Percentiles rank a stretch among this genome's conserved stretches.
Conservation (phyloP, 2,113 vertebrate species). For the Spea bombifrons region DNA sequence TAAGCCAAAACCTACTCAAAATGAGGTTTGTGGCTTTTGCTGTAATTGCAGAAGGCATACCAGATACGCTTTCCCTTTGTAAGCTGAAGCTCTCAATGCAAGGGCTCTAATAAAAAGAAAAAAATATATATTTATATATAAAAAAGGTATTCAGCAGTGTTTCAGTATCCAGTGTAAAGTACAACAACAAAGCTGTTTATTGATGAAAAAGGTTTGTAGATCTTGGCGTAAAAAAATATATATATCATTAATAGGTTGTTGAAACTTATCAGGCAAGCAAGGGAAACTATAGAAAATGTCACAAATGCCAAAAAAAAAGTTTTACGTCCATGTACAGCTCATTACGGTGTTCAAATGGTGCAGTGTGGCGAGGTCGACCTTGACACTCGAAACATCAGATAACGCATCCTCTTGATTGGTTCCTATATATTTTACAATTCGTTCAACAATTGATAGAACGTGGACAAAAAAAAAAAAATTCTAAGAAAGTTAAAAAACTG, state of each 20-base stretch:
- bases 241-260: constrained; percentile 70
- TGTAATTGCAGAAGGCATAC: constrained; percentile 78
- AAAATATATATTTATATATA: constrained; percentile 59
- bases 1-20: constrained; percentile 61
- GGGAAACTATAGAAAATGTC: constrained; percentile 65
- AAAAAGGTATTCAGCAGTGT: constrained; percentile 67
- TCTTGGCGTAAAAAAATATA: constrained; percentile 62
- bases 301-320: neutral
- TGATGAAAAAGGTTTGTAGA: constrained; percentile 52
- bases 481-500: constrained; percentile 20
- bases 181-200: constrained; percentile 76
- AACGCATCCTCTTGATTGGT: constrained; percentile 52
- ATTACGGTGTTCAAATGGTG: constrained; percentile 45
- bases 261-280: constrained; percentile 69
- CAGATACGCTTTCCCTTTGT: constrained; percentile 52
- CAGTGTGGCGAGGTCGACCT: constrained; percentile 41
- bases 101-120: constrained; percentile 62
- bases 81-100: constrained; percentile 57
- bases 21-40: constrained; percentile 68
- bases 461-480: neutral
- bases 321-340: neutral
- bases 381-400: neutral
- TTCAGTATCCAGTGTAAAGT: constrained; percentile 82
- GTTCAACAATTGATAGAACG: constrained; percentile 44
- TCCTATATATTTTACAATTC: constrained; percentile 53